Conservation (phyloP, 2,888 invertebrate species). For the Ephialtes manifestator region DNA sequence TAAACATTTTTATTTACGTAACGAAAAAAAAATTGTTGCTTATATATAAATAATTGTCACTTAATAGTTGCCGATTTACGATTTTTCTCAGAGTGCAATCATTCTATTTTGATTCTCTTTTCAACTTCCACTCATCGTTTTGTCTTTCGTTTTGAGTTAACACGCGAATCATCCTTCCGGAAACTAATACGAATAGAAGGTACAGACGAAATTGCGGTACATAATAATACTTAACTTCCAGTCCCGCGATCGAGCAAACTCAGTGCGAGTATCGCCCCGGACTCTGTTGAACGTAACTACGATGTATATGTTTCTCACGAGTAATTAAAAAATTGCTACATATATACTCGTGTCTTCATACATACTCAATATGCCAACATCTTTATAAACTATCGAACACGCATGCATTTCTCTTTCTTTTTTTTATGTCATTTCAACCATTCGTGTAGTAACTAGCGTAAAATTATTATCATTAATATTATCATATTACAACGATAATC, state of each 20-base stretch:
- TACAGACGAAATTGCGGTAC: constrained; percentile 67
- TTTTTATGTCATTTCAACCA: too few relatives aligned
- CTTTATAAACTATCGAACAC: constrained; percentile 50
- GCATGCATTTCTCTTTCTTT: constrained; percentile 18
- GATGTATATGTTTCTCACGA: constrained; percentile 2
- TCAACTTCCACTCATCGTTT: neutral
- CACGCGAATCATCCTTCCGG: constrained; percentile 27
- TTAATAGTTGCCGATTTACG: too few relatives aligned
- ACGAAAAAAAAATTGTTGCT: too few relatives aligned
- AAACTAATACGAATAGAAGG: constrained; percentile 69
- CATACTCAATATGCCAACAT: constrained; percentile 20
- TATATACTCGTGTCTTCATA: constrained; percentile 18
- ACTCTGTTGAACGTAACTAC: constrained; percentile 15
- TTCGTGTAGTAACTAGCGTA: constrained; percentile 43
- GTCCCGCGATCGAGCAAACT: constrained; percentile 42
- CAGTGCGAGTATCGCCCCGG: constrained; percentile 36
- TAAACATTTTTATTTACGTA: too few relatives aligned
- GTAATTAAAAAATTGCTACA: neutral
- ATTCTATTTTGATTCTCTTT: constrained; percentile 2
- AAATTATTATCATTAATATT: constrained; percentile 46
- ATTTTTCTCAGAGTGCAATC: neutral
- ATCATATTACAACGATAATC: constrained; percentile 34
- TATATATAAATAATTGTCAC: too few relatives aligned
- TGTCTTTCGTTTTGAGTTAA: neutral
- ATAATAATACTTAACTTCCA: constrained; percentile 70